phyloP scores from a whole-genome alignment of 2,888 invertebrate genomes.

The Diarsia mendica region DNA sequence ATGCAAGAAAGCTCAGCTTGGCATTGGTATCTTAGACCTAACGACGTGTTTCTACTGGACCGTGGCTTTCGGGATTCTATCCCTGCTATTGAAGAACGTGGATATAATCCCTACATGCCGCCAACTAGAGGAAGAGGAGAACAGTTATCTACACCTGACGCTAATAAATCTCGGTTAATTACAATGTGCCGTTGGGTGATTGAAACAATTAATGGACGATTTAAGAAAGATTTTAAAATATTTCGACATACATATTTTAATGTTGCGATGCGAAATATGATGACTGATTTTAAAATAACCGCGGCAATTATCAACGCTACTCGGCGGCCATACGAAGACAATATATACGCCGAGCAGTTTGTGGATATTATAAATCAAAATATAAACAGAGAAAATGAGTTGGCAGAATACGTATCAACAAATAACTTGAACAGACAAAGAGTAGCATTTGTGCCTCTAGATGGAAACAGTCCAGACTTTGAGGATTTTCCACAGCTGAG shows the following conservation, averaged over 20 bases:
- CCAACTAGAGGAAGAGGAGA: slow-evolving; percentile 1
- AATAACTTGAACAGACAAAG: not conserved
- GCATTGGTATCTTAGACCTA: not conserved
- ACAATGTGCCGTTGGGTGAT: too few relatives aligned
- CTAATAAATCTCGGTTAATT: too few relatives aligned
- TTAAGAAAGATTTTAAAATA: too few relatives aligned
- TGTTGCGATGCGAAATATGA: slow-evolving; percentile 5
- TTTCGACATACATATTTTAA: not conserved
- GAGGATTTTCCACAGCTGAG: not conserved
- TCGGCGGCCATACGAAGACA: not conserved
- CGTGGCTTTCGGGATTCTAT: slow-evolving; percentile 2
- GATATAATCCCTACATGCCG: slow-evolving; percentile 5
- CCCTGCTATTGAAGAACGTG: not conserved
- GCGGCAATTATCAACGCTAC: slow-evolving; percentile 3
- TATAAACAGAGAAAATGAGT: slow-evolving; percentile 4
- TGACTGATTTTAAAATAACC: not conserved
- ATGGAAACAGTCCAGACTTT: not conserved
- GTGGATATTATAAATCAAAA: slow-evolving; percentile 4
- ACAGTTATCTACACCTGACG: too few relatives aligned
- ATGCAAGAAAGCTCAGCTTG: not conserved
- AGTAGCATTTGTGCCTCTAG: slow-evolving; percentile 3
- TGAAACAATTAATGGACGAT: too few relatives aligned
- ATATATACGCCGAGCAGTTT: not conserved
- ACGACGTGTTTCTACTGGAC: slow-evolving; percentile 8
- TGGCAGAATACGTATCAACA: slow-evolving; percentile 1